phyloP scores from a whole-genome alignment of 2,113 vertebrate species.

The Myiozetetes cayanensis region DNA sequence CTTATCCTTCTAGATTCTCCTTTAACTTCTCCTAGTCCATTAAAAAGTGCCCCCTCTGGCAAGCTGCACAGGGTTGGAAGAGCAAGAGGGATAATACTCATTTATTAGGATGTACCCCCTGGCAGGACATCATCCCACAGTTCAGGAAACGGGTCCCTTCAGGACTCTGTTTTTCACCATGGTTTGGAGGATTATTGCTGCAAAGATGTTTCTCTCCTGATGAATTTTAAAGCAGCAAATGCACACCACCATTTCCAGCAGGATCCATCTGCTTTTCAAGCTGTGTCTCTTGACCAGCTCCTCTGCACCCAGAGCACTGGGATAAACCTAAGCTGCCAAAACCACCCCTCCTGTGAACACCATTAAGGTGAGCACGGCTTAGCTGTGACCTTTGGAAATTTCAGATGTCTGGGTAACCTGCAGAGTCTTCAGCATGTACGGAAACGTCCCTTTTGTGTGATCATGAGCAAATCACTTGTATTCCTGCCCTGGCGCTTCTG shows the following conservation, averaged over 20 bases:
- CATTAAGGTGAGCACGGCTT: neutral
- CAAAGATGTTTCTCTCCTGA: neutral
- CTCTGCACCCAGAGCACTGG: rapidly evolving
- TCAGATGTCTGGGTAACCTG: neutral
- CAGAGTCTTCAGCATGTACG: neutral
- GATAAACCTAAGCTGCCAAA: neutral
- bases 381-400: neutral
- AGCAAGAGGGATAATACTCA: slow-evolving; percentile 15
- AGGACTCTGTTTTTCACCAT: neutral
- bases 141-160: neutral
- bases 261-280: neutral
- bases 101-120: slow-evolving; percentile 6
- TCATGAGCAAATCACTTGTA: neutral
- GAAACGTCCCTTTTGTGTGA: neutral
- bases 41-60: slow-evolving; percentile 58
- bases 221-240: slow-evolving; percentile 13
- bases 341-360: neutral
- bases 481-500: neutral
- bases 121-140: neutral
- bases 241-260: neutral
- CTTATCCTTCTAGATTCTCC: slow-evolving; percentile 45
- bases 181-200: neutral
- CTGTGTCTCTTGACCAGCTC: neutral
- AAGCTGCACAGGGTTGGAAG: neutral
- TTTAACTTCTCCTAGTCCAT: slow-evolving; percentile 47